Percentiles rank a stretch among this genome's conserved stretches.
Evolutionary conservation across 35 echinoderm and acorn worm species (phyloP).

Genomic region (Eucidaris tribuloides): DNA sequence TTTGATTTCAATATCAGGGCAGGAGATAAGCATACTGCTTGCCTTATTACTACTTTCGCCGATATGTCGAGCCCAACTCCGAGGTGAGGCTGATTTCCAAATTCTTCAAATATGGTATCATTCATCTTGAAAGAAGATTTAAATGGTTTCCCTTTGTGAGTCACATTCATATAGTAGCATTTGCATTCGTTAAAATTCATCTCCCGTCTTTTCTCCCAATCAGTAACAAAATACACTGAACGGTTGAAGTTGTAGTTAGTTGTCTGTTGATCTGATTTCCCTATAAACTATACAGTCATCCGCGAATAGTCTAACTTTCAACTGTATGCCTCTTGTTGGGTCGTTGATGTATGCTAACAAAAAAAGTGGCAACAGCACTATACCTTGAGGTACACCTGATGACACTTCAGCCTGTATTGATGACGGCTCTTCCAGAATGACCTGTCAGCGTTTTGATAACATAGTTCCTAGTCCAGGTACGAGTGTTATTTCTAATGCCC

Average conservation of each 20-base stretch:
- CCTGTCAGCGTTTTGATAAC: background rate
- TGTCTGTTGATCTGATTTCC: background rate
- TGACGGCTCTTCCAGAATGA: constrained; percentile 10
- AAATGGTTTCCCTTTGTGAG: too few relatives aligned
- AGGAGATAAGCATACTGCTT: too few relatives aligned
- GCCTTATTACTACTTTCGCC: too few relatives aligned
- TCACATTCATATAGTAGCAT: too few relatives aligned
- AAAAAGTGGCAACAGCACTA: constrained; percentile 35
- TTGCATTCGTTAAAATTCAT: background rate
- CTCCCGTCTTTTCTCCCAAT: background rate
- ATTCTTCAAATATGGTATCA: too few relatives aligned
- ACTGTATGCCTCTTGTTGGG: too few relatives aligned
- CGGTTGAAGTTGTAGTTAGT: background rate
- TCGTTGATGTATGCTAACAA: too few relatives aligned
- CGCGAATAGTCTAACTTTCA: too few relatives aligned
- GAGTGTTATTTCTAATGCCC: constrained; percentile 16
- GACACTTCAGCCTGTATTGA: background rate
- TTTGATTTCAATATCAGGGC: background rate
- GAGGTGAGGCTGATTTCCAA: too few relatives aligned
- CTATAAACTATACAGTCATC: too few relatives aligned
- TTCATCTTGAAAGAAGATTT: too few relatives aligned
- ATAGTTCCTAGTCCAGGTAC: constrained; percentile 6
- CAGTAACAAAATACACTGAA: background rate
- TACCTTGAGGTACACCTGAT: constrained; percentile 44
- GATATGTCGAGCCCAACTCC: too few relatives aligned